These are phyloP conservation scores for Bruchidius siliquastri DNA, from an alignment of 2,888 invertebrate species.

Conservation along the genomic window DNA sequence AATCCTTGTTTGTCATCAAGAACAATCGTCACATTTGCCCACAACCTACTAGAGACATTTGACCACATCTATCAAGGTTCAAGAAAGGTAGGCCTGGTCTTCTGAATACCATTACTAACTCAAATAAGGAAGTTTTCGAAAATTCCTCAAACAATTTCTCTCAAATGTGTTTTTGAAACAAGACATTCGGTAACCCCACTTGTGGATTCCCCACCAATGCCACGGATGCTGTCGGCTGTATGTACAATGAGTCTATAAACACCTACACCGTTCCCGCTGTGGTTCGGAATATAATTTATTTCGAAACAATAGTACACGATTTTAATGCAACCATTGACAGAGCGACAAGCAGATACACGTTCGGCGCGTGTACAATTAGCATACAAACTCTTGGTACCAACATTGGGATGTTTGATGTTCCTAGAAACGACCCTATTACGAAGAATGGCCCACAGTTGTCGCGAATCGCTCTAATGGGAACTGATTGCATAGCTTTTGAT, in stretches of 20 bases:
- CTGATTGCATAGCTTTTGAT: not conserved
- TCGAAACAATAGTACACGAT: conserved; percentile 48
- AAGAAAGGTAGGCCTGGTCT: no score
- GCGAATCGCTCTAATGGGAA: not conserved
- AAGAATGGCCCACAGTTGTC: not conserved
- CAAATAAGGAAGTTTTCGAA: no score
- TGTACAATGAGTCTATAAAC: conserved; percentile 43
- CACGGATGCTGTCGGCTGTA: conserved; percentile 29
- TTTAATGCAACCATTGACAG: conserved; percentile 46
- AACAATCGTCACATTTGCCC: no score
- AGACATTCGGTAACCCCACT: no score
- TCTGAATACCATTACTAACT: no score
- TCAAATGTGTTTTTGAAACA: no score
- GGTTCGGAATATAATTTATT: conserved; percentile 45
- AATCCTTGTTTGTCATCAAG: no score
- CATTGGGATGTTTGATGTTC: conserved; percentile 19
- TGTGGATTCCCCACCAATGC: not conserved
- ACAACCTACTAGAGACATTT: no score
- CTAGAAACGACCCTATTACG: conserved; percentile 8
- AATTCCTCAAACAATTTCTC: no score
- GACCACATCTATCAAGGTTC: no score
- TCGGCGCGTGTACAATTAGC: conserved; percentile 47
- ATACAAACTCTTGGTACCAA: conserved; percentile 35
- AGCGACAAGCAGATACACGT: conserved; percentile 47
- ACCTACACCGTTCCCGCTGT: conserved; percentile 36